Percentiles rank a stretch among this genome's conserved stretches.
phyloP scores from a whole-genome alignment of 2,888 invertebrate species.

The Cotesia congregata region DNA sequence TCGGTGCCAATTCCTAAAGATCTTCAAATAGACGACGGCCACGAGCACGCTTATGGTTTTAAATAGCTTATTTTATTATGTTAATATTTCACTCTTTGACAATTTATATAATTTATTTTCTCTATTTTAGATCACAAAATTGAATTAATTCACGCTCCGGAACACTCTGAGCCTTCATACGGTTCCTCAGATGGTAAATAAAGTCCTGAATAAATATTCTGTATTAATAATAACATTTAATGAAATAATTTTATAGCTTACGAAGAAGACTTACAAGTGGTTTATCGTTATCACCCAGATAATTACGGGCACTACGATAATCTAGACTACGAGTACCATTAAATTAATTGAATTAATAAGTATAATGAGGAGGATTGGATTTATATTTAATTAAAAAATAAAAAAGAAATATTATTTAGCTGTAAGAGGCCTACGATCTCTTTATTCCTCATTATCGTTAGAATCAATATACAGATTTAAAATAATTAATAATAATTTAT shows the following conservation, averaged over 20 bases:
- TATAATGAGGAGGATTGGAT: background rate
- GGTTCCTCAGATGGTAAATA: background rate
- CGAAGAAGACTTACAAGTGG: background rate
- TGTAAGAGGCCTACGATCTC: constrained; percentile 40
- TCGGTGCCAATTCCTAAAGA: constrained; percentile 54
- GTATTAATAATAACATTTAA: background rate
- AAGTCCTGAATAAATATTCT: background rate
- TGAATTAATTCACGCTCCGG: background rate
- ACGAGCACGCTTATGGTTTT: background rate
- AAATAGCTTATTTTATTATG: background rate
- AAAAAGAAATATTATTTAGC: constrained; percentile 25
- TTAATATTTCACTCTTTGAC: background rate
- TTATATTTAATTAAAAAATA: background rate
- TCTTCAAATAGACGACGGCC: constrained; percentile 46
- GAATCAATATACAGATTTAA: constrained; percentile 49
- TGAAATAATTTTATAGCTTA: background rate
- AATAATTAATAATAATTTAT: constrained; percentile 51
- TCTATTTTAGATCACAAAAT: background rate
- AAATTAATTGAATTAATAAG: constrained; percentile 17
- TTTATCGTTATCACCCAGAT: constrained; percentile 15
- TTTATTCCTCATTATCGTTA: constrained; percentile 31
- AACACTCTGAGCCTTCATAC: background rate
- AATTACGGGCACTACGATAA: constrained; percentile 49
- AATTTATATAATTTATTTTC: background rate
- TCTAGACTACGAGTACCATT: constrained; percentile 51